phyloP scores from a whole-genome alignment of 2,888 invertebrate genomes.

The Thysanoteuthis rhombus region DNA sequence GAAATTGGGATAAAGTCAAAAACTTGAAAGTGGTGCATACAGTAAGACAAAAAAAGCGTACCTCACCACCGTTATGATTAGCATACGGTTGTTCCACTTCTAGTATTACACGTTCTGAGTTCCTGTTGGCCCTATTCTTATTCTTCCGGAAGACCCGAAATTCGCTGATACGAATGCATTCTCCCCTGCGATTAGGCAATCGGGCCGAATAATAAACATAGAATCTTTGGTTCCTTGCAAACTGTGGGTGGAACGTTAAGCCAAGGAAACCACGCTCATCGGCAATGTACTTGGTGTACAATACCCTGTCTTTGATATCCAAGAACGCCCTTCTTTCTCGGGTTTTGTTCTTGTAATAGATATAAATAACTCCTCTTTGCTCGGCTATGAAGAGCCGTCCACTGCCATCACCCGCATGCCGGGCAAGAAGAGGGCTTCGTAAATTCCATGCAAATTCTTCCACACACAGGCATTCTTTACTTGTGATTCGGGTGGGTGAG shows the following conservation, averaged over 20 bases:
- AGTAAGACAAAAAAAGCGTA: constrained; percentile 38
- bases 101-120: constrained; percentile 50
- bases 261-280: constrained; percentile 61
- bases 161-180: constrained; percentile 52
- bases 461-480: constrained; percentile 60
- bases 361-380: constrained; percentile 55
- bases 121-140: constrained; percentile 48
- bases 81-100: constrained; percentile 57
- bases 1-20: too few relatives aligned
- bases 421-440: constrained; percentile 54
- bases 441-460: constrained; percentile 45
- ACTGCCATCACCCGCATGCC: constrained; percentile 57
- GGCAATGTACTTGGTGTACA: constrained; percentile 43
- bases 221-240: constrained; percentile 52
- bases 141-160: constrained; percentile 43
- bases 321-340: constrained; percentile 49
- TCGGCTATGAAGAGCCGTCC: constrained; percentile 60
- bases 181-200: constrained; percentile 24
- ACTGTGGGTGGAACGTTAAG: constrained; percentile 61
- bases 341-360: constrained; percentile 49
- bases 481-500: constrained; percentile 40
- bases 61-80: constrained; percentile 67
- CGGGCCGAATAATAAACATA: constrained; percentile 57
- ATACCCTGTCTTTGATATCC: constrained; percentile 44
- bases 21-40: neutral